phyloP scores from a whole-genome alignment of 2,888 invertebrate species.

The Lottia scabra region DNA sequence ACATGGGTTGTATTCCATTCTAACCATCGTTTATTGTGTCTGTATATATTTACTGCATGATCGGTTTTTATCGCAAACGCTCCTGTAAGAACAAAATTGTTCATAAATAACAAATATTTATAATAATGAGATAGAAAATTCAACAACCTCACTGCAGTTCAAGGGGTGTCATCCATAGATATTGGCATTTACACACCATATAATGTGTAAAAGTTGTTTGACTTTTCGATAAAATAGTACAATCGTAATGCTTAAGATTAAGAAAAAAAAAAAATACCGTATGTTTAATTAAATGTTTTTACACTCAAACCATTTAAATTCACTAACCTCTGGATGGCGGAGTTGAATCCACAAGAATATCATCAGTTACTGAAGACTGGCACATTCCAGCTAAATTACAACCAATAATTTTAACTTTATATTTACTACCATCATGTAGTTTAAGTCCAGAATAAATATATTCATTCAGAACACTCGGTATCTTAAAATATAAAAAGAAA shows the following conservation, averaged over 20 bases:
- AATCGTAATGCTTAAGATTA: no score
- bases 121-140: no score
- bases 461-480: background rate
- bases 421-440: constrained; percentile 36
- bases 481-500: background rate
- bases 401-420: constrained; percentile 36
- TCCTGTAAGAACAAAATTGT: background rate
- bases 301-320: background rate
- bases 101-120: no score
- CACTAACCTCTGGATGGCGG: constrained; percentile 24
- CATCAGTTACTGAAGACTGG: constrained; percentile 18
- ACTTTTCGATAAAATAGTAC: no score
- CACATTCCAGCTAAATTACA: constrained; percentile 41
- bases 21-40: background rate
- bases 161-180: no score
- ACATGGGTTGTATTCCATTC: background rate
- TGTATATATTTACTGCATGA: background rate
- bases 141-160: no score
- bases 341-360: constrained; percentile 25
- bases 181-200: no score
- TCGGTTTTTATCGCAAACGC: background rate
- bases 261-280: no score
- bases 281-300: no score
- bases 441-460: background rate
- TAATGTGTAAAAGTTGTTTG: no score